A percentile compares a stretch with the other conserved stretches of the same genome.
These are phyloP conservation scores for Bubo scandiacus DNA, from an alignment of 2,113 vertebrate genomes.

Conservation along the genomic window DNA sequence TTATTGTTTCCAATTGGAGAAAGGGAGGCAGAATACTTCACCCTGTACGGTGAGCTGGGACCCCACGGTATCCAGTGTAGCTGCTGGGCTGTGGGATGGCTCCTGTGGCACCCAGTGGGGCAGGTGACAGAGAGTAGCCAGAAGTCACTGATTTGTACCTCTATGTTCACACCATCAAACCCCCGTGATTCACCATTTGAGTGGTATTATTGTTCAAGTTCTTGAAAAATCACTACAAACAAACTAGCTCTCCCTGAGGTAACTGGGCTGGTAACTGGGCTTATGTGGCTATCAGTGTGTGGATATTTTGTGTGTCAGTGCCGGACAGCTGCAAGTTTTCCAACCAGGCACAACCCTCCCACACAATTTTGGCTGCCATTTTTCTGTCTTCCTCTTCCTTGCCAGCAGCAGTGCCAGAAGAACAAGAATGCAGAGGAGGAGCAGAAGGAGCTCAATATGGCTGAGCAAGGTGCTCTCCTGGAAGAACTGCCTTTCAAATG, in stretches of 20 bases:
- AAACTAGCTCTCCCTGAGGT: not conserved
- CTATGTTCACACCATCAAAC: not conserved
- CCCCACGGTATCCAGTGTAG: not conserved
- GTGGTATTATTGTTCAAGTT: not conserved
- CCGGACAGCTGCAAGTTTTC: not conserved
- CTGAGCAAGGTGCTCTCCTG: not conserved
- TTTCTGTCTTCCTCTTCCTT: not conserved
- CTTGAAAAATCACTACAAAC: not conserved
- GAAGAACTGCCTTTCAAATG: not conserved
- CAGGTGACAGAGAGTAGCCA: not conserved
- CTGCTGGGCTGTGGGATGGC: not conserved
- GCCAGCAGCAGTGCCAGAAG: not conserved
- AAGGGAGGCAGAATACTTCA: not conserved
- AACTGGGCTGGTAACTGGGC: not conserved
- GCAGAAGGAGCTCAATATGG: not conserved
- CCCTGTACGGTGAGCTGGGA: fast-evolving
- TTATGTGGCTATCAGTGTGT: not conserved
- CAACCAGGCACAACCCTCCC: not conserved
- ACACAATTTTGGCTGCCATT: not conserved
- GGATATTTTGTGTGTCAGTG: not conserved
- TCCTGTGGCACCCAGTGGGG: not conserved
- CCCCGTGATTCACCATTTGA: not conserved
- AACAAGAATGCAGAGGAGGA: not conserved
- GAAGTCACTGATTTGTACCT: not conserved
- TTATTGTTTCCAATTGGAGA: not conserved